Percentiles rank a stretch among this genome's conserved stretches.
Conservation (phyloP, 2,888 invertebrate species). For the Ditylenchus weischeri region DNA sequence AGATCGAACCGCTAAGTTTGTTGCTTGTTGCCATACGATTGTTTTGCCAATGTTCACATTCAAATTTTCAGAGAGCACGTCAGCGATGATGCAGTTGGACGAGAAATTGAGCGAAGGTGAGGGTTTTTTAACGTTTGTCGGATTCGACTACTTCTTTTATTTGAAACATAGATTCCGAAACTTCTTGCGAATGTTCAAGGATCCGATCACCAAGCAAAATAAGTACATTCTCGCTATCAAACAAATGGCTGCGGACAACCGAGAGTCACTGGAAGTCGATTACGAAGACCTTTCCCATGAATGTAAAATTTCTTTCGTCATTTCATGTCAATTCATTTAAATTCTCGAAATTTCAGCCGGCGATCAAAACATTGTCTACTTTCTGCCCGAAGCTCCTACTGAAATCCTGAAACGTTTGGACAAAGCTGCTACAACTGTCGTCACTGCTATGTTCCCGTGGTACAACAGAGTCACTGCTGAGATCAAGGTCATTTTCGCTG, state of each 20-base stretch:
- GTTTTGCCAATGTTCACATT: no score
- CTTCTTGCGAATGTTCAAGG: conserved; percentile 48
- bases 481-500: conserved; percentile 8
- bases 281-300: conserved; percentile 82
- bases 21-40: no score
- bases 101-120: conserved; percentile 86
- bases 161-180: conserved; percentile 40
- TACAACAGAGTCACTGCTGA: conserved; percentile 86
- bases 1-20: conserved; percentile 73
- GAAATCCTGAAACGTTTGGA: conserved; percentile 52
- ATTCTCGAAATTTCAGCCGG: conserved; percentile 59
- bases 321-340: no score
- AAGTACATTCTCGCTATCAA: conserved; percentile 53
- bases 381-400: conserved; percentile 90
- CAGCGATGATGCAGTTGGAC: conserved; percentile 85
- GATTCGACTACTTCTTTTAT: conserved; percentile 9
- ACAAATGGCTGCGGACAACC: conserved; percentile 63
- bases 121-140: no score
- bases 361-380: conserved; percentile 90
- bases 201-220: conserved; percentile 34
- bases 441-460: conserved; percentile 87
- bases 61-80: conserved; percentile 81
- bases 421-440: conserved; percentile 69
- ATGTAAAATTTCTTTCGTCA: not conserved
- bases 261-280: conserved; percentile 82